Percentiles rank a stretch among this genome's conserved stretches.
phyloP scores from a whole-genome alignment of 1,140 invertebrate species.

The Centruroides sculpturatus region DNA sequence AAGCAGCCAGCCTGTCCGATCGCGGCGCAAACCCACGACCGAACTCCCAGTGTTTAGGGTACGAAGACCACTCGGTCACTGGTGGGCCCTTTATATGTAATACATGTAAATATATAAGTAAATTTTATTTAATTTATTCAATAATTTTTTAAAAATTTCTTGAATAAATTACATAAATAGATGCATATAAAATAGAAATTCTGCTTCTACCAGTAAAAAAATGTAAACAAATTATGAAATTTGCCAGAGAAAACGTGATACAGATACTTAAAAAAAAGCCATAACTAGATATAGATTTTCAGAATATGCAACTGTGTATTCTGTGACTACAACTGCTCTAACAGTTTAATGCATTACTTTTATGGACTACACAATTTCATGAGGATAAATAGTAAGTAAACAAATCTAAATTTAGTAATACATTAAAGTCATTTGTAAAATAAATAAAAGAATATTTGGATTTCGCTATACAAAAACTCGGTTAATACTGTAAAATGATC shows the following conservation, averaged over 20 bases:
- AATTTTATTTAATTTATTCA: too few species aligned
- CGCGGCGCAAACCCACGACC: too few species aligned
- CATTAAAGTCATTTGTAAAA: not conserved
- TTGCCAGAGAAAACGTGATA: too few species aligned
- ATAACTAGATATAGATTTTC: not conserved
- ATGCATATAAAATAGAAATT: not conserved
- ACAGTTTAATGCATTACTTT: constrained; percentile 46
- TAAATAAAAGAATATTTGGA: not conserved
- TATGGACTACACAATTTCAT: constrained; percentile 71
- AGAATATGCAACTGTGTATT: not conserved
- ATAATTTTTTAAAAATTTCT: too few species aligned
- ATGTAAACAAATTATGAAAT: not conserved
- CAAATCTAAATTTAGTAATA: not conserved
- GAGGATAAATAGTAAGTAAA: constrained; percentile 38
- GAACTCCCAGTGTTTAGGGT: too few species aligned
- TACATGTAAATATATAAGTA: too few species aligned
- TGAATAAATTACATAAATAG: too few species aligned
- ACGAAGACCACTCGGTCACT: too few species aligned
- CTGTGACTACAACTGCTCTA: constrained; percentile 44
- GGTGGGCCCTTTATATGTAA: too few species aligned
- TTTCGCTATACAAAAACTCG: too few species aligned
- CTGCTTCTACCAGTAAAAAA: not conserved
- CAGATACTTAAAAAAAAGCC: not conserved
- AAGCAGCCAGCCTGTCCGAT: too few species aligned
- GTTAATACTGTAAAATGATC: too few species aligned